phyloP scores from a whole-genome alignment of 2,797 vertebrate genomes.

The Pogonophryne albipinna region DNA sequence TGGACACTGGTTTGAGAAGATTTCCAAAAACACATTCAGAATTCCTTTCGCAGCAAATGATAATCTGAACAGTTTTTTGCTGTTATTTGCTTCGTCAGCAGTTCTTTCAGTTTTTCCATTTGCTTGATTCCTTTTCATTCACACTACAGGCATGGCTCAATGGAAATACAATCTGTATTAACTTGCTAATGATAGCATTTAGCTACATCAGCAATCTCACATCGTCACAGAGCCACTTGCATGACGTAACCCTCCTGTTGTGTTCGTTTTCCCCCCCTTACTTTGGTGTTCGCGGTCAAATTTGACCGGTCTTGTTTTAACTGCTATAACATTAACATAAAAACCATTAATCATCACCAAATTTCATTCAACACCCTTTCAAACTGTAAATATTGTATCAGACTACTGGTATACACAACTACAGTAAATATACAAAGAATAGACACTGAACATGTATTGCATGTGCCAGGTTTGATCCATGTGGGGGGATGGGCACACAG shows the following conservation, averaged over 20 bases:
- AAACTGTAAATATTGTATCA: too few species aligned
- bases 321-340: too few species aligned
- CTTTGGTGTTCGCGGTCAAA: too few species aligned
- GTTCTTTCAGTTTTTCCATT: background rate
- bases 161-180: background rate
- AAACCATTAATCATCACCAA: too few species aligned
- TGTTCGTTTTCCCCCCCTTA: too few species aligned
- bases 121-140: background rate
- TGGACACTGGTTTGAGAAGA: conserved; percentile 17
- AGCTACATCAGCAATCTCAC: background rate
- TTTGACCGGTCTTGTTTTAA: too few species aligned
- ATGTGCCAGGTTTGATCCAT: too few species aligned
- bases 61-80: background rate
- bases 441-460: too few species aligned
- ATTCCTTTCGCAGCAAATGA: conserved; percentile 30
- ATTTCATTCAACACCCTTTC: too few species aligned
- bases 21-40: conserved; percentile 30
- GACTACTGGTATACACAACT: too few species aligned
- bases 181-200: background rate
- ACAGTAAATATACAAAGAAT: too few species aligned
- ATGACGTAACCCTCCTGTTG: background rate
- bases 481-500: too few species aligned
- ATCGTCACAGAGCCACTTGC: background rate
- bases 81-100: background rate
- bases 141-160: background rate